Base-by-base conservation (phyloP, 2,888 invertebrate genomes). In the Dexiosoma caninum region DNA sequence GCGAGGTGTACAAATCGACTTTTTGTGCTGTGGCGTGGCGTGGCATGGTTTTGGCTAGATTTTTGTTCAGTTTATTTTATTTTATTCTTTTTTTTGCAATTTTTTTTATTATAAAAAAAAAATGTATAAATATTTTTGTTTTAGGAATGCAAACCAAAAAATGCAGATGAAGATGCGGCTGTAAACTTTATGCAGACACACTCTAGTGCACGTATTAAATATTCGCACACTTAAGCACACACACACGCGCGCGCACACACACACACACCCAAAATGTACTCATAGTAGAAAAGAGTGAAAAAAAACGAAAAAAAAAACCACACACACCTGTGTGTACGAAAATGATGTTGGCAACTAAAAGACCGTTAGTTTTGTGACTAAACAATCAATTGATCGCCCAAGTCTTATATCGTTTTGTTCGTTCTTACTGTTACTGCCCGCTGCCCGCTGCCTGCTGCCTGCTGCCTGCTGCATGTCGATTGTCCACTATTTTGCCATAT, bases 351-450 rank as follows among this genome's bases (percentile, higher is more conserved):
- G 57, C 74, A 59, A 76, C 80, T 77, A 69, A 81, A 81, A 74
- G 77, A 81, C 81, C 81, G 81, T 81, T 81, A 81, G 77, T 72
- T 81, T 81, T 77, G 77, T 74, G 77, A 77, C 81, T 81, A 72
- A 81, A 77, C 81, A 81, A 81, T 81, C 81, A 81, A 81, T 72
- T 81, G 81, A 81, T 81, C 81, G 81, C 81, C 77, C 70, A 70
- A 19, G 64, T 64, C 70, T 77, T 77, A 64, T 62, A 55, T 37
- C 71, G 75, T 62, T 60, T 80, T 62, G 21, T 62, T 66, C 35
- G 60, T 60, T 67, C 53, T 66, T 37, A 12, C 14, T 23, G 40
- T 21, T 57, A 37, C 7, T 37, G 40, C 10, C 49, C 53, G 49
- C 30, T 32, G 42, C 37, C n/a, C n/a, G n/a, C n/a, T n/a, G n/a